A percentile compares a stretch with the other conserved stretches of the same genome.
phyloP scores from a whole-genome alignment of 23 tunicate genomes.

The Oikopleura dioica region DNA sequence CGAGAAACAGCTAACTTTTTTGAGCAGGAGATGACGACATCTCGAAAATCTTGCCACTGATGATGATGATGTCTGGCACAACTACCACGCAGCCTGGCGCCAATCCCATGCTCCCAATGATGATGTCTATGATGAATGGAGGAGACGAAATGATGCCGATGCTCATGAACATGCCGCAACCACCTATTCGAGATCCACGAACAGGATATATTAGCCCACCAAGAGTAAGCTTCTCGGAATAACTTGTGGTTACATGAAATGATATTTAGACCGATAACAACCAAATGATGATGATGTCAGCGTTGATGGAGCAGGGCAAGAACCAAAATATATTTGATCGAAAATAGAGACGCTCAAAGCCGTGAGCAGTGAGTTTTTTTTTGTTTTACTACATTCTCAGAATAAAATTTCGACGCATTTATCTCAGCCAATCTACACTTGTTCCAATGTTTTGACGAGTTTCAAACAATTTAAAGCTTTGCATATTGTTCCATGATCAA shows the following conservation, averaged over 20 bases:
- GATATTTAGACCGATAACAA: too few relatives aligned
- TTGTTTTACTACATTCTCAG: too few relatives aligned
- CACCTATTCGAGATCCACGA: neutral
- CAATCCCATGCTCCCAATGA: neutral
- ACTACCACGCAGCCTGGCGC: neutral
- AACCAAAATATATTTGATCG: too few relatives aligned
- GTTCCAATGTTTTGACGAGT: too few relatives aligned
- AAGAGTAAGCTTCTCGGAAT: too few relatives aligned
- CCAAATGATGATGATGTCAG: neutral
- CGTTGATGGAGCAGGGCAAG: neutral
- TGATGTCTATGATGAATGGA: neutral
- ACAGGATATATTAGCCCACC: neutral
- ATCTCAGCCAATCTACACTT: too few relatives aligned
- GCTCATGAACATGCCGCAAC: neutral
- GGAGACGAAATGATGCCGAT: neutral
- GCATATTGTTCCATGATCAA: too few relatives aligned
- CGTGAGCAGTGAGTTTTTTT: too few relatives aligned
- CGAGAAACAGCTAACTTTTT: neutral
- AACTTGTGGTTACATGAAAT: too few relatives aligned
- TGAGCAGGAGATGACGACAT: neutral
- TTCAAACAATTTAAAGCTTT: too few relatives aligned
- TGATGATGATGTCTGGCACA: neutral
- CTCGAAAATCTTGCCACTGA: neutral
- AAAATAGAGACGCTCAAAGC: too few relatives aligned
- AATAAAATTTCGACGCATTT: too few relatives aligned